Evolutionary conservation across 2,113 vertebrate genomes (phyloP), one percentile per base, ranked within the genome.

Genomic region (Lampris incognitus): DNA sequence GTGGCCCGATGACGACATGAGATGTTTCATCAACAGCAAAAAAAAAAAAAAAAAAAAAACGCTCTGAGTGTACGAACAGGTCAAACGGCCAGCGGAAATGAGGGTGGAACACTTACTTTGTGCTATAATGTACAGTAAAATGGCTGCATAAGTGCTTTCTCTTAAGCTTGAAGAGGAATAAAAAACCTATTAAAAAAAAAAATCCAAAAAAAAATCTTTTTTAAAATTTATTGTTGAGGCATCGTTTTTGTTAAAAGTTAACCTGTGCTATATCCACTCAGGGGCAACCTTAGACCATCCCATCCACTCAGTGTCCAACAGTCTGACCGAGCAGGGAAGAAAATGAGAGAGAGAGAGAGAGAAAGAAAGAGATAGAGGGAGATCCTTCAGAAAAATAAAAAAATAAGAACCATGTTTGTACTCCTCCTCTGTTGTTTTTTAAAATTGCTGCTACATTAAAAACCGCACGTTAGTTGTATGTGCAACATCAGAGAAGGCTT

Each of bases 401-500:
- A 88, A 89, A 82, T 82, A 86, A 89, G 79, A 66, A 77, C 78
- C 65, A 79, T 85, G 79, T 88, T 60, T 61, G 8, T 77, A 63
- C 67, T 86, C 87, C 75, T 76, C 65, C 70, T 89, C 83, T 73
- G 90, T 89, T 80, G 6, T 74, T 70, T 85, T 24, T 79, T 82
- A 82, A 82, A 66, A 84, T 87, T 73, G 90, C 91, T 94, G 94
- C 94, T 95, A 95, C 94, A 94, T 94, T 93, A 92, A 94, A 54
- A 94, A 93, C 85, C 69, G 91, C 89, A 94, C 93, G 70, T 61
- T 79, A 71, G 85, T 24, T 24, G 24, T 64, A 9, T 90, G 90
- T 89, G 92, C 92, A 89, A 92, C 87, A 84, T 91, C 67, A 64
- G 87, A 85, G 87, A 91, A 90, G 85, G 85, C 86, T 87, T 89